Conservation (phyloP, 23 tunicate genomes). For the Ciona savignyi region DNA sequence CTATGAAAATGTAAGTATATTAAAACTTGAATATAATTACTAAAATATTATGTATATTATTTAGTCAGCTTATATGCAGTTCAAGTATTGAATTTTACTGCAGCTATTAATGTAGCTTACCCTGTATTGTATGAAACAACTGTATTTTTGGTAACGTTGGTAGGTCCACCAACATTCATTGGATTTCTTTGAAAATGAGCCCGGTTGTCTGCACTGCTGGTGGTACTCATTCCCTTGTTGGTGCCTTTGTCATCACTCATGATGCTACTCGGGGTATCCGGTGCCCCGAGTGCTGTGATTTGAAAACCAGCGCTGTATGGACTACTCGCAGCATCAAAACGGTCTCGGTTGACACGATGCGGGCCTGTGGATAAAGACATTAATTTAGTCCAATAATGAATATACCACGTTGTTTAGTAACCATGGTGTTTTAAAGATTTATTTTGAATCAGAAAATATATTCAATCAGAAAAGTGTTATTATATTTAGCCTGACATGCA, state of each 20-base stretch:
- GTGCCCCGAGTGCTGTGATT: constrained; percentile 1
- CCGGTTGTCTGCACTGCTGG: constrained; percentile 6
- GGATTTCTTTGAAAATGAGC: constrained; percentile 1
- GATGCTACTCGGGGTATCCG: constrained; percentile 1
- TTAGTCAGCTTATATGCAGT: too few relatives aligned
- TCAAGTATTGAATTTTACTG: too few relatives aligned
- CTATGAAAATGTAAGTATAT: not conserved
- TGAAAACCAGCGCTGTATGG: constrained; percentile 25
- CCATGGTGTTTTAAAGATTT: not conserved
- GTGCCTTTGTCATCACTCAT: constrained; percentile 8
- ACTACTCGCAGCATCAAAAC: constrained; percentile 9
- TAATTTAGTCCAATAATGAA: not conserved
- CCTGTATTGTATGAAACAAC: constrained; percentile 24
- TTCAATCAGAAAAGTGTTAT: not conserved
- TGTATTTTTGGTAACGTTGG: constrained; percentile 18
- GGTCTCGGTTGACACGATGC: constrained; percentile 10
- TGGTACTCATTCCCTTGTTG: not conserved
- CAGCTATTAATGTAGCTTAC: constrained; percentile 12
- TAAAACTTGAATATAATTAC: not conserved
- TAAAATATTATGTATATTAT: not conserved
- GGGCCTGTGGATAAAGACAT: constrained; percentile 1
- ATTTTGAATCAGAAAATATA: too few relatives aligned
- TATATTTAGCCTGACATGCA: not conserved
- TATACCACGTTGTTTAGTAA: not conserved
- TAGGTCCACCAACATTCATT: not conserved